Percentiles rank a stretch among this genome's conserved stretches.
Evolutionary conservation across 2,113 vertebrate species (phyloP).

Genomic region (Heterotilapia buettikoferi): DNA sequence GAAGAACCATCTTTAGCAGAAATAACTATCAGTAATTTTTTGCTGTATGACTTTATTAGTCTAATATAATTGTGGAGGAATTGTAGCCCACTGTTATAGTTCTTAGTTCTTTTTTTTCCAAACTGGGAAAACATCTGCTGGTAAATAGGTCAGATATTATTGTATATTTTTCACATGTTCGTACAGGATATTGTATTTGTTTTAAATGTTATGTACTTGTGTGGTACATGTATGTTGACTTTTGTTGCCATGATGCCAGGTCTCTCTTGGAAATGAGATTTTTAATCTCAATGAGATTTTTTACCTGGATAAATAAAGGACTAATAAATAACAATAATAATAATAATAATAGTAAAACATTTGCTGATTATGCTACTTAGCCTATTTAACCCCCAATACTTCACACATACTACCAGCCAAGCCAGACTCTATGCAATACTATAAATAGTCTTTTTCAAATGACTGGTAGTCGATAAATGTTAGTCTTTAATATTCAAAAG

Average conservation of each 20-base stretch:
- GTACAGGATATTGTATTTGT: not conserved
- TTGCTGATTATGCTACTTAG: not conserved
- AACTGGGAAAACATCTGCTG: not conserved
- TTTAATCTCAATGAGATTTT: not conserved
- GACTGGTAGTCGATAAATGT: not conserved
- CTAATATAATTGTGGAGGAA: not conserved
- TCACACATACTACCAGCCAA: not conserved
- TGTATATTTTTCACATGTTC: not conserved
- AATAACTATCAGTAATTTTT: not conserved
- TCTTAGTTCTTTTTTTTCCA: not conserved
- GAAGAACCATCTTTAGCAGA: not conserved
- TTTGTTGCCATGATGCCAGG: not conserved
- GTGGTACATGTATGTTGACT: not conserved
- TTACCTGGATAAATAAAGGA: not conserved
- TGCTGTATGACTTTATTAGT: not conserved
- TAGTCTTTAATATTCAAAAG: not conserved
- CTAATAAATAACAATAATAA: not conserved
- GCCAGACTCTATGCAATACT: not conserved
- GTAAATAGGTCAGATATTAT: not conserved
- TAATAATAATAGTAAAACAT: fast-evolving
- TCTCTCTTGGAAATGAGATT: not conserved
- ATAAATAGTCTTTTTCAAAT: not conserved
- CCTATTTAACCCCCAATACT: not conserved
- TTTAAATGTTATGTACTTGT: not conserved
- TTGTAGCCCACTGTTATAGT: not conserved